A percentile compares a stretch with the other conserved stretches of the same genome.
These are phyloP conservation scores for Loriculus beryllinus DNA, from an alignment of 2,797 vertebrate genomes.

Conservation along the genomic window DNA sequence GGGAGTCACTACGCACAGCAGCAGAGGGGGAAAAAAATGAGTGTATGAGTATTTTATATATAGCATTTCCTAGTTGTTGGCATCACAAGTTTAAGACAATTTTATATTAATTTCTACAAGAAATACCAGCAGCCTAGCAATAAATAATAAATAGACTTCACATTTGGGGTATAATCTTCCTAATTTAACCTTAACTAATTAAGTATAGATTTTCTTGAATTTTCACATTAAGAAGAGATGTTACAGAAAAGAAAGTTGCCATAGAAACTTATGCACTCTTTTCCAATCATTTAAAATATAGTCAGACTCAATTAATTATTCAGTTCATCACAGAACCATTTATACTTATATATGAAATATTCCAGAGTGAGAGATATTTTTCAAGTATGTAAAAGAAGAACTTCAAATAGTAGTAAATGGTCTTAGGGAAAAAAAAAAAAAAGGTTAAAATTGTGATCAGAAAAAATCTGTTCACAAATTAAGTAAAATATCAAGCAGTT, in stretches of 20 bases:
- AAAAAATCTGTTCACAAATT: background rate
- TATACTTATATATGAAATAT: constrained; percentile 43
- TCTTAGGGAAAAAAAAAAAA: background rate
- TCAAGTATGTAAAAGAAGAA: background rate
- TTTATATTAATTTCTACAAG: background rate
- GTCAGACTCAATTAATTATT: constrained; percentile 63
- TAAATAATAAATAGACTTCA: background rate
- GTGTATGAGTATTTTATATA: background rate
- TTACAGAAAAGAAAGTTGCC: constrained; percentile 30
- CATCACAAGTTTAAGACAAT: background rate
- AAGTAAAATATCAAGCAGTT: constrained; percentile 1
- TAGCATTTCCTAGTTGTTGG: background rate
- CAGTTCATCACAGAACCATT: constrained; percentile 38
- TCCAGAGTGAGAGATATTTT: constrained; percentile 29
- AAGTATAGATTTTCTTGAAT: background rate
- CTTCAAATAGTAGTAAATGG: constrained; percentile 27
- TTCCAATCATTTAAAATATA: constrained; percentile 29
- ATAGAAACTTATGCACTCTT: constrained; percentile 30
- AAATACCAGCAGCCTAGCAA: background rate
- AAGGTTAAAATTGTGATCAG: background rate
- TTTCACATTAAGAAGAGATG: background rate
- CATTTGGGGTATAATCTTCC: background rate
- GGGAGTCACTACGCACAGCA: background rate
- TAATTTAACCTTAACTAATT: background rate
- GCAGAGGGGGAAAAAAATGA: background rate